Base-by-base conservation (phyloP, 2,888 invertebrate genomes). In the Sepioteuthis lessoniana region DNA sequence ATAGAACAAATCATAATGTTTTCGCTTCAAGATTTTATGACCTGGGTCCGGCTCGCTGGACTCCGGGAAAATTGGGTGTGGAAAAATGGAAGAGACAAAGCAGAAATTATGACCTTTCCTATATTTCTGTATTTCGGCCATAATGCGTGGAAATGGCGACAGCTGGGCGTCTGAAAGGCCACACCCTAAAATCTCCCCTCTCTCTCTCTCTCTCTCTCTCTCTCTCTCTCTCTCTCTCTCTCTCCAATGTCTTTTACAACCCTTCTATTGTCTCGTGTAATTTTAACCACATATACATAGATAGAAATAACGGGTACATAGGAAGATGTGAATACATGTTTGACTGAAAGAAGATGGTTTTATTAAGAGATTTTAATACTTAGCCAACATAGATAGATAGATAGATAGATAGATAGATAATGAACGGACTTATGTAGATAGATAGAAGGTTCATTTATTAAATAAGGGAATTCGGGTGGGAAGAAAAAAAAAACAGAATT, bases 1-100 rank as follows among this genome's bases (percentile, higher is more conserved):
- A 76, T 19, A n/a, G 76, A 76, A 76, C 76, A 76, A 76, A 76
- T 76, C n/a, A 76, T 76, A 76, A 60, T 60, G 60, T 76, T 76
- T 76, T 76, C n/a, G 76, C 76, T n/a, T 76, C 76, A 35, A 35
- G 76, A 76, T 76, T 76, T 76, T 76, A 76, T 76, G 76, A 35
- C n/a, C 76, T 35, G n/a, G 76, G 76, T 76, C 19, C 76, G 76
- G 76, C 76, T 76, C 76, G 16, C 16, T 76, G 76, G 76, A 76
- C 76, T 16, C n/a, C n/a, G 76, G n/a, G 19, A n/a, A 76, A n/a
- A 35, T n/a, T 16, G 76, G 76, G n/a, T 76, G n/a, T n/a, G 76
- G 76, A 76, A 76, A 76, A n/a, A 76, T 76, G 13, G 13, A 76
- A 19, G 76, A n/a, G n/a, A n/a, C n/a, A n/a, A 35, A 3, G 35